A percentile compares a stretch with the other conserved stretches of the same genome.
Evolutionary conservation across 1,140 invertebrate genomes (phyloP).

Genomic region (Ylistrum balloti): DNA sequence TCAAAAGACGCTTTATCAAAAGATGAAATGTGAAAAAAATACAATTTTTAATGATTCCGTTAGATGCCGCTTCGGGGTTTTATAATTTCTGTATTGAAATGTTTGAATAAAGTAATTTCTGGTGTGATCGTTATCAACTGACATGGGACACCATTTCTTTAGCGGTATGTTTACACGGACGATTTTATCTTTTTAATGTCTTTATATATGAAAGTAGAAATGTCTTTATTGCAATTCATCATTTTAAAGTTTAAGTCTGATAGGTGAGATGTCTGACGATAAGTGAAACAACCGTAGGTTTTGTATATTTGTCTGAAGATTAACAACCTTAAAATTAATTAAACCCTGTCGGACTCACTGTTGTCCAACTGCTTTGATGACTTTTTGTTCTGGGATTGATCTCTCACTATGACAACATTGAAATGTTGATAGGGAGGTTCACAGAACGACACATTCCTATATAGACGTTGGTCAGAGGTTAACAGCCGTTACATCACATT

Average conservation of each 20-base stretch:
- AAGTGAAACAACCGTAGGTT: neutral
- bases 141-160: conserved; percentile 16
- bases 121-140: neutral
- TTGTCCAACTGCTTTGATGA: neutral
- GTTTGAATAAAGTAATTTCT: conserved; percentile 20
- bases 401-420: neutral
- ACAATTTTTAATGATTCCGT: neutral
- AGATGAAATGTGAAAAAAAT: conserved; percentile 14
- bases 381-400: neutral
- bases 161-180: neutral
- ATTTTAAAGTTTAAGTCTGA: neutral
- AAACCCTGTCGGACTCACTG: no score
- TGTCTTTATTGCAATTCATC: conserved; percentile 39
- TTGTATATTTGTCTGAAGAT: no score
- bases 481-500: neutral
- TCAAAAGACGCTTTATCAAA: conserved; percentile 20
- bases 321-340: no score
- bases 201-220: conserved; percentile 20
- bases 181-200: conserved; percentile 9
- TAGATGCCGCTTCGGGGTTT: neutral
- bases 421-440: neutral
- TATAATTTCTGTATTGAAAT: conserved; percentile 25
- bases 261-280: conserved; percentile 5
- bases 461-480: neutral
- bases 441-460: neutral